phyloP scores from a whole-genome alignment of 2,797 vertebrate genomes.

The Tapirus indicus region DNA sequence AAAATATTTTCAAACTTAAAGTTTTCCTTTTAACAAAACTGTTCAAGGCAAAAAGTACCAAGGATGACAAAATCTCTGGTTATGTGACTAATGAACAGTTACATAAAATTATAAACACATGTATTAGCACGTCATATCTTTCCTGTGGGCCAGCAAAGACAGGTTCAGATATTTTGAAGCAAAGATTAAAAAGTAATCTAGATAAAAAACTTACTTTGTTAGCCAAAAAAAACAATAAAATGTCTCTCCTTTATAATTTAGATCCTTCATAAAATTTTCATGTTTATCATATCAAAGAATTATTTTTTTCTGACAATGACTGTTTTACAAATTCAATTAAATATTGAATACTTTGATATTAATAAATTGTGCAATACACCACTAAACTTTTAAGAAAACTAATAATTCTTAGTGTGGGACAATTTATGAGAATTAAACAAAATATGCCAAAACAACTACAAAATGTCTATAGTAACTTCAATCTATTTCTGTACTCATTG shows the following conservation, averaged over 20 bases:
- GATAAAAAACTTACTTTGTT: constrained; percentile 43
- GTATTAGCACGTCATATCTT: background rate
- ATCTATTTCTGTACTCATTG: constrained; percentile 24
- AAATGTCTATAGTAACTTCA: background rate
- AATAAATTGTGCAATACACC: background rate
- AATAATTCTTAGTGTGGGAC: background rate
- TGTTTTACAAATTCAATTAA: constrained; percentile 43
- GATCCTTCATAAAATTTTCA: constrained; percentile 57
- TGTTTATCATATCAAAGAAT: constrained; percentile 57
- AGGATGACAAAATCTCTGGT: constrained; percentile 14
- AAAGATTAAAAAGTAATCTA: constrained; percentile 60
- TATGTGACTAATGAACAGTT: background rate
- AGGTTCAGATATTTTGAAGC: constrained; percentile 21
- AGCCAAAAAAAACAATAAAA: constrained; percentile 9
- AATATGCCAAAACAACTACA: constrained; percentile 9
- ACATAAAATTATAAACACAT: constrained; percentile 28
- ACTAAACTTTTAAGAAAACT: constrained; percentile 39
- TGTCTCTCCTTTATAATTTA: constrained; percentile 47
- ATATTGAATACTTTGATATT: constrained; percentile 22
- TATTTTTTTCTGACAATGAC: constrained; percentile 54
- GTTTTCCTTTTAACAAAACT: constrained; percentile 42
- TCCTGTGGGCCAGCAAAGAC: background rate
- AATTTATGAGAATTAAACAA: constrained; percentile 26
- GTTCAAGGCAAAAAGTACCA: constrained; percentile 32
- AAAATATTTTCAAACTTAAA: constrained; percentile 1